Evolutionary conservation across 1,140 invertebrate genomes (phyloP).

Genomic region (Gryon sp.): DNA sequence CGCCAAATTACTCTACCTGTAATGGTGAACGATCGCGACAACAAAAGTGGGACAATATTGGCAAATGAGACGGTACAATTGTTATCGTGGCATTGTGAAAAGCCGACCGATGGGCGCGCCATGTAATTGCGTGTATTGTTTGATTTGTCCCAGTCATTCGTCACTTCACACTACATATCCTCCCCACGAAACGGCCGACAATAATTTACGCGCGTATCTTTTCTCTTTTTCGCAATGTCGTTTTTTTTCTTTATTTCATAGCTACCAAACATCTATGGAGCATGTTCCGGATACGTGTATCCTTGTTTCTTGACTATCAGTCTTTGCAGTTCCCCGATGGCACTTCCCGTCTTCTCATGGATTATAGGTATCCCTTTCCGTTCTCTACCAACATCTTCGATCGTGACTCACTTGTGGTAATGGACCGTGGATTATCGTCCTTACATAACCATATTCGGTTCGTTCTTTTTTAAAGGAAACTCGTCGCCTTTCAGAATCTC

Average conservation of each 20-base stretch:
- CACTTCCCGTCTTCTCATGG: conserved; percentile 30
- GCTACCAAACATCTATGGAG: conserved; percentile 2
- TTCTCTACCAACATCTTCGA: conserved; percentile 32
- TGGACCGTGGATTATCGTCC: conserved; percentile 57
- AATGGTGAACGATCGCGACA: conserved; percentile 46
- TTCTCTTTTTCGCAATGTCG: conserved; percentile 36
- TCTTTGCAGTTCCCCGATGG: conserved; percentile 30
- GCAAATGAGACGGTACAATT: conserved; percentile 78
- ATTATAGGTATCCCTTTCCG: conserved; percentile 52
- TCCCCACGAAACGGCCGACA: conserved; percentile 25
- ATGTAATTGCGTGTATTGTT: conserved; percentile 66
- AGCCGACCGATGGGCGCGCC: conserved; percentile 51
- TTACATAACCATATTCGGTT: conserved; percentile 17
- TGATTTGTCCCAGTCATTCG: conserved; percentile 56
- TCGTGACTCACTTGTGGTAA: conserved; percentile 58
- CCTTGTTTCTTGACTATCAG: conserved; percentile 18
- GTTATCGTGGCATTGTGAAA: conserved; percentile 59
- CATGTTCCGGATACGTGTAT: too few relatives aligned
- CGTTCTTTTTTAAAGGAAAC: background rate
- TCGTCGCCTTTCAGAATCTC: background rate
- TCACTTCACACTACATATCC: conserved; percentile 59
- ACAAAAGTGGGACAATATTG: conserved; percentile 79
- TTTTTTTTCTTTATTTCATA: conserved; percentile 12
- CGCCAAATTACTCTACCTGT: conserved; percentile 60
- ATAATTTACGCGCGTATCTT: conserved; percentile 58